phyloP scores from a whole-genome alignment of 2,797 vertebrate genomes.

The Cygnus olor region DNA sequence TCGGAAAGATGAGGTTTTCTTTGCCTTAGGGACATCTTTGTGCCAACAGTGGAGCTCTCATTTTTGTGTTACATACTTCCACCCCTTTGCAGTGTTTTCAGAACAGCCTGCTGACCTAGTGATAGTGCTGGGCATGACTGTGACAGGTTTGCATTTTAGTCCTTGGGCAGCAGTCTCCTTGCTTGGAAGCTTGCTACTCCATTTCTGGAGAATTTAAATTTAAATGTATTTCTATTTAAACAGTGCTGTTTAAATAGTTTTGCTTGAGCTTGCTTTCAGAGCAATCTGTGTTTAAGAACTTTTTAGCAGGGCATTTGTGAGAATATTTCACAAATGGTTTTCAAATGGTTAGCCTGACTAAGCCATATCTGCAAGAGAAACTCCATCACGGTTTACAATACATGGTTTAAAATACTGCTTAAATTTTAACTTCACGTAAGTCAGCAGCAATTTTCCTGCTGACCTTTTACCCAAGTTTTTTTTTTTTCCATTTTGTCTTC shows the following conservation, averaged over 20 bases:
- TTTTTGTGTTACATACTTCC: not conserved
- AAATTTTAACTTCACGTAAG: not conserved
- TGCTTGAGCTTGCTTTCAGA: not conserved
- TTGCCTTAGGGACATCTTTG: not conserved
- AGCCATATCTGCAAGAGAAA: not conserved
- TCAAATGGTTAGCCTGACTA: not conserved
- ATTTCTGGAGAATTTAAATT: not conserved
- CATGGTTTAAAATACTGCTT: not conserved
- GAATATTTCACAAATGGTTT: not conserved
- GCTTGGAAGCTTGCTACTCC: not conserved
- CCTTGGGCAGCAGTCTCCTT: not conserved
- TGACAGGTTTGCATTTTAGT: not conserved
- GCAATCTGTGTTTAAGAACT: not conserved
- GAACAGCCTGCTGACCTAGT: not conserved
- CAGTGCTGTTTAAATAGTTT: not conserved
- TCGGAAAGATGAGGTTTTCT: not conserved
- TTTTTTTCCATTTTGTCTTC: not conserved
- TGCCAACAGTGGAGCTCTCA: not conserved
- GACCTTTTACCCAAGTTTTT: not conserved
- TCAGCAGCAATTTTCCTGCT: not conserved
- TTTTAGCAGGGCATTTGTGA: not conserved
- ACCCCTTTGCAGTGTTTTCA: not conserved
- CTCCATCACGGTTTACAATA: not conserved
- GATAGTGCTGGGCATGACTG: not conserved
- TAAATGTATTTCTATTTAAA: not conserved